phyloP scores from a whole-genome alignment of 1,140 invertebrate genomes.

The Sarcophaga peregrina region DNA sequence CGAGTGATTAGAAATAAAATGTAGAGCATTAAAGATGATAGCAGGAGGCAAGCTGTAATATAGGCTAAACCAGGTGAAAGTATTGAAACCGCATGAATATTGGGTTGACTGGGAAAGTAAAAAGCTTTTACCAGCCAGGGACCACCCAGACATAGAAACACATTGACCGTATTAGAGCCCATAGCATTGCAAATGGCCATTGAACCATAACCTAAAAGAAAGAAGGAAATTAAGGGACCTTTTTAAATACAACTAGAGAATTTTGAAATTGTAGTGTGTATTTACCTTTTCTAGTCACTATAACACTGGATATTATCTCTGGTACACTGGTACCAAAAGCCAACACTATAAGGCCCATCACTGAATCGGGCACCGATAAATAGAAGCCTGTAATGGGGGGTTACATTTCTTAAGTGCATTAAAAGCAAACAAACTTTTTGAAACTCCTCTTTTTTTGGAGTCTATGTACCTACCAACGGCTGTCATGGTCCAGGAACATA shows the following conservation, averaged over 20 bases:
- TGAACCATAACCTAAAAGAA: conserved; percentile 34
- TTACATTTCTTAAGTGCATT: too few relatives aligned
- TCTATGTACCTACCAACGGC: conserved; percentile 75
- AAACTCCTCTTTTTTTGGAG: background rate
- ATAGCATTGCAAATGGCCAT: conserved; percentile 44
- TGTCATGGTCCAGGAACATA: conserved; percentile 91
- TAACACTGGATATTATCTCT: conserved; percentile 83
- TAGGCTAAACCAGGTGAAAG: conserved; percentile 81
- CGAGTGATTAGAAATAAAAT: conserved; percentile 65
- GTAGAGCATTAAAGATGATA: conserved; percentile 77
- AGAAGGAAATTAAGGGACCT: background rate
- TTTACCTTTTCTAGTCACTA: conserved; percentile 77
- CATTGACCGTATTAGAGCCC: conserved; percentile 39
- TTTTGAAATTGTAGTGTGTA: background rate
- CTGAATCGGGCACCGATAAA: conserved; percentile 79
- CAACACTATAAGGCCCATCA: conserved; percentile 88
- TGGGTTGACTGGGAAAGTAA: conserved; percentile 73
- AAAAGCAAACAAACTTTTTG: background rate
- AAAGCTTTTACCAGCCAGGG: conserved; percentile 69
- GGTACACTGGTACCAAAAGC: conserved; percentile 86
- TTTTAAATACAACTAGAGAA: background rate
- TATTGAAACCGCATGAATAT: conserved; percentile 69
- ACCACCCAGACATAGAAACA: conserved; percentile 35
- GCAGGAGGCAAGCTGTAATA: conserved; percentile 78
- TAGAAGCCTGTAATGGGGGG: background rate